Base-by-base conservation (phyloP, 2,797 vertebrate genomes). In the Galagoides demidoff region DNA sequence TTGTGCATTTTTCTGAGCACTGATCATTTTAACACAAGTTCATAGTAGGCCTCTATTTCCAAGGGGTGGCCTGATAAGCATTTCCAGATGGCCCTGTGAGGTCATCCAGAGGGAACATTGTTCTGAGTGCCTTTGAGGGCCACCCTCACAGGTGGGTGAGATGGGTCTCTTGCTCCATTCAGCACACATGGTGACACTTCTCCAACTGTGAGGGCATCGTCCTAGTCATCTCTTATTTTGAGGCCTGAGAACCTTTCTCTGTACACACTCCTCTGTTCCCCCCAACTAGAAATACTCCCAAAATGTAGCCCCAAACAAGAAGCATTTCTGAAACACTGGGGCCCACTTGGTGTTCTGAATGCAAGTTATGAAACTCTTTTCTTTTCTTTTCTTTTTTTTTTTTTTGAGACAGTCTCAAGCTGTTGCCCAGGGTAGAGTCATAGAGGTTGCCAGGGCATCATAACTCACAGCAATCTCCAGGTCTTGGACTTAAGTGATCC, bases 111-210 rank as follows among this genome's bases (percentile, higher is more conserved):
- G 11, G 31, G 25, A 9, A 0, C 31, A 37, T 4, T 23, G 17
- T 9, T 6, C n/a, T 2, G 2, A 0, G 7, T 17, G 45, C 59
- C 23, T 59, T 20, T 64, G 70, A 5, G 9, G 43, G 34, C 25
- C 23, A 11, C 2, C 19, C 10, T 61, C 14, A 1, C 0, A 11
- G n/a, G 9, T 37, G 45, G 43, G 7, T 1, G 37, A 20, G 14
- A 10, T 0, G 39, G 7, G 16, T 81, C 3, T 4, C 57, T 57
- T 34, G 52, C 29, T 63, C 27, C 8, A 27, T 19, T 61, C 0
- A 59, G 20, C 25, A 4, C 3, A 1, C 2, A 7, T 1, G 19
- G 1, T 16, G 19, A 7, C 20, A 20, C 4, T 34, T 87, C 68
- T 77, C 43, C 27, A 25, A 0, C 9, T 14, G 6, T 2, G 19